These are phyloP conservation scores for Dreissena rostriformis DNA, from an alignment of 1,140 invertebrate species.

Conservation along the genomic window DNA sequence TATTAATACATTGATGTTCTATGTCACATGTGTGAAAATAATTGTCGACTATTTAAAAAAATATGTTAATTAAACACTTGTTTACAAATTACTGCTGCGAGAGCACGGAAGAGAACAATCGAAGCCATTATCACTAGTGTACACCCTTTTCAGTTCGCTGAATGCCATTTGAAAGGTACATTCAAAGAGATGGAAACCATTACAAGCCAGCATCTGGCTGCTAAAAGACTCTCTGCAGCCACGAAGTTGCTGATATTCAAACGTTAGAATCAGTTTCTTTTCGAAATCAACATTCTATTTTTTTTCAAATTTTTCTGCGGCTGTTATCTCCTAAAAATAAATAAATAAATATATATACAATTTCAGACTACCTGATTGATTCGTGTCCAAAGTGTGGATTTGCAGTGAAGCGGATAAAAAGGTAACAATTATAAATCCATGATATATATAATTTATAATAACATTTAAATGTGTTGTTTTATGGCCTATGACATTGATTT, in stretches of 20 bases:
- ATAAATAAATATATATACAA: not conserved
- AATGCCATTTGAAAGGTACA: slow-evolving; percentile 5
- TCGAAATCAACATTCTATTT: no score
- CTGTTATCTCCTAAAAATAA: no score
- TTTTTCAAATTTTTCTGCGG: no score
- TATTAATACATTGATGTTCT: no score
- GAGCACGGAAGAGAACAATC: not conserved
- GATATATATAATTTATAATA: slow-evolving; percentile 5
- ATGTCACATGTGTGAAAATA: no score
- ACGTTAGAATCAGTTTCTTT: not conserved
- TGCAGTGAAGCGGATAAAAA: not conserved
- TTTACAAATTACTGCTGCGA: not conserved
- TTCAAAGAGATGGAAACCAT: not conserved
- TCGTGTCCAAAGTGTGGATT: slow-evolving; percentile 18
- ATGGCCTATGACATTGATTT: no score
- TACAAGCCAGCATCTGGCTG: not conserved
- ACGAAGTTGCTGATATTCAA: slow-evolving; percentile 8
- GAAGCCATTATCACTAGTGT: not conserved
- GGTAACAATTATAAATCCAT: not conserved
- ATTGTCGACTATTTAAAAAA: no score
- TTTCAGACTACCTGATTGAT: slow-evolving; percentile 4
- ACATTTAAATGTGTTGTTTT: no score
- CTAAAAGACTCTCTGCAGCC: not conserved
- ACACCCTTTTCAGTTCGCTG: slow-evolving; percentile 16
- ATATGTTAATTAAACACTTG: no score